Conservation (phyloP, 1,140 invertebrate genomes). For the Bombus consobrinus region DNA sequence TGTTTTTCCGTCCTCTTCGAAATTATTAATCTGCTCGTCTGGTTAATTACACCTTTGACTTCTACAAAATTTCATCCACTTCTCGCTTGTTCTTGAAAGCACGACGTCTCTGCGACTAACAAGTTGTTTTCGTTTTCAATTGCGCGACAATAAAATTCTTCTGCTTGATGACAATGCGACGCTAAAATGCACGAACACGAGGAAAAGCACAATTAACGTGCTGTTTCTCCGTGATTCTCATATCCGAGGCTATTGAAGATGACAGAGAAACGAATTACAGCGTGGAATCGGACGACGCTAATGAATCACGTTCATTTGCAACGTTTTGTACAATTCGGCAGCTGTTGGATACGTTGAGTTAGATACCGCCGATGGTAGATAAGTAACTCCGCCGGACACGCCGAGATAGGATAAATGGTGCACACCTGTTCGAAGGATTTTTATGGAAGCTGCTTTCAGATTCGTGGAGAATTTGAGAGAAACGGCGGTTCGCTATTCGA, state of each 20-base stretch:
- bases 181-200: too few relatives aligned
- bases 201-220: too few relatives aligned
- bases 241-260: too few relatives aligned
- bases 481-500: neutral
- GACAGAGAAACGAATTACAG: neutral
- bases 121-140: too few relatives aligned
- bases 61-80: too few relatives aligned
- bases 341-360: neutral
- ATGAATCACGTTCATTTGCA: neutral
- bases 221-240: too few relatives aligned
- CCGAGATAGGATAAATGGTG: constrained; percentile 24
- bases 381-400: constrained; percentile 13
- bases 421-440: constrained; percentile 26
- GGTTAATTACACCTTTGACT: too few relatives aligned
- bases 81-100: too few relatives aligned
- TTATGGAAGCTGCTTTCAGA: neutral
- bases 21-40: too few relatives aligned
- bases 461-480: constrained; percentile 33
- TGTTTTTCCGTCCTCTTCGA: rapidly evolving
- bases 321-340: neutral
- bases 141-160: too few relatives aligned
- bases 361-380: constrained; percentile 16
- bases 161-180: rapidly evolving
- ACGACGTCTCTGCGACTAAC: rapidly evolving
- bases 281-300: too few relatives aligned